phyloP scores from a whole-genome alignment of 2,888 invertebrate genomes.

The Dorcus hopei region DNA sequence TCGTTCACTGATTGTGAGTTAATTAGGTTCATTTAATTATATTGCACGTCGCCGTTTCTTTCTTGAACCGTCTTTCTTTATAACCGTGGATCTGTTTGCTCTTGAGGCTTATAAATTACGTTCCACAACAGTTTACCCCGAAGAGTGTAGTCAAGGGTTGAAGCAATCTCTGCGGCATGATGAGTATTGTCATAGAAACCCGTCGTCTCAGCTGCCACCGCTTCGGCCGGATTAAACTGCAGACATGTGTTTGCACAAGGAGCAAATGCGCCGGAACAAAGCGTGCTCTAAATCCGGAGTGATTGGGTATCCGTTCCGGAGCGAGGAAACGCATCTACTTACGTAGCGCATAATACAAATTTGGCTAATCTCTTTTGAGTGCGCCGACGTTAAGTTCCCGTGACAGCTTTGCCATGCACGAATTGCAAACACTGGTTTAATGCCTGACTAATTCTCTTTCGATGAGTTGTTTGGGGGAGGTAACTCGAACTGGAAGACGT shows the following conservation, averaged over 20 bases:
- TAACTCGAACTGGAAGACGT: too few species aligned
- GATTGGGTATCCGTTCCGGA: slow-evolving; percentile 32
- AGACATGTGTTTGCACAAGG: slow-evolving; percentile 28
- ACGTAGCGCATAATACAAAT: slow-evolving; percentile 27
- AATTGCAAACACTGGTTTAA: slow-evolving; percentile 1
- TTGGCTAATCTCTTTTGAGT: slow-evolving; percentile 23
- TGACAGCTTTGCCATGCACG: too few species aligned
- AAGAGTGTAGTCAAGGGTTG: too few species aligned
- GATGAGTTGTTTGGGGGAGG: too few species aligned
- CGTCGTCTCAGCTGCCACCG: neutral
- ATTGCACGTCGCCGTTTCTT: too few species aligned
- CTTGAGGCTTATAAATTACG: too few species aligned
- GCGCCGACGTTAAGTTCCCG: too few species aligned
- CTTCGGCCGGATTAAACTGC: slow-evolving; percentile 22
- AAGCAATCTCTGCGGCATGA: neutral
- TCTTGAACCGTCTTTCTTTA: too few species aligned
- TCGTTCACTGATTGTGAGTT: too few species aligned
- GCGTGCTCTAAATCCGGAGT: slow-evolving; percentile 25
- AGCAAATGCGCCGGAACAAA: slow-evolving; percentile 23
- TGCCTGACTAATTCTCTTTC: slow-evolving; percentile 1
- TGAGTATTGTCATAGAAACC: neutral
- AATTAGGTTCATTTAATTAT: too few species aligned
- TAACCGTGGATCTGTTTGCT: too few species aligned
- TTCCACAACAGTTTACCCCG: too few species aligned
- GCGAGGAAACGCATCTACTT: slow-evolving; percentile 24